Evolutionary conservation across 2,113 vertebrate genomes (phyloP).

Genomic region (Laterallus jamaicensis): DNA sequence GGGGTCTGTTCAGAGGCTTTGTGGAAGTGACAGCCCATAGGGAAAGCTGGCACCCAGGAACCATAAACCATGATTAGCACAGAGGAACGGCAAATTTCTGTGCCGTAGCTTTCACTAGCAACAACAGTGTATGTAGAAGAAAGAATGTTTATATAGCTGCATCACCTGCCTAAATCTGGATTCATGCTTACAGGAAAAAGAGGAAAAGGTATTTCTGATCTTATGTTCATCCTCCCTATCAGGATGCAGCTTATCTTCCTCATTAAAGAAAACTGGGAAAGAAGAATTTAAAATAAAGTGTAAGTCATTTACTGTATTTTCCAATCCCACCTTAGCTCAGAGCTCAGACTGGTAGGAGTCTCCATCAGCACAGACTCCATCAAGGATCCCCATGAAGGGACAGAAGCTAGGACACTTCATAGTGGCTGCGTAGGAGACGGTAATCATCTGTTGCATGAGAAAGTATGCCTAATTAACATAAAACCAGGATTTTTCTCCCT

Average conservation of each 20-base stretch:
- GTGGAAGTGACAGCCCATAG: not conserved
- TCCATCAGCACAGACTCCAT: not conserved
- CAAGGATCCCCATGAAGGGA: not conserved
- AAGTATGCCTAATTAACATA: not conserved
- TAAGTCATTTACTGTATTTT: not conserved
- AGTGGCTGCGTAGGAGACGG: not conserved
- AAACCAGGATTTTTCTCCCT: not conserved
- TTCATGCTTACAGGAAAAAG: not conserved
- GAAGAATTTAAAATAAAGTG: not conserved
- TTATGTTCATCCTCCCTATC: not conserved
- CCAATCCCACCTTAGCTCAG: not conserved
- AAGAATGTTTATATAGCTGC: not conserved
- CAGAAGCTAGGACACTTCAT: not conserved
- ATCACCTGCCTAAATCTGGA: not conserved
- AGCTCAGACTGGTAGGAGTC: not conserved
- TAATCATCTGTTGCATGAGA: not conserved
- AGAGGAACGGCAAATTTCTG: not conserved
- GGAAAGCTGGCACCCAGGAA: not conserved
- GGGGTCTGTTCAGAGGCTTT: not conserved
- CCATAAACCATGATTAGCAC: not conserved
- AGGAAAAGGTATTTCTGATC: not conserved
- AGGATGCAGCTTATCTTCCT: not conserved
- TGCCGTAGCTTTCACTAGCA: not conserved
- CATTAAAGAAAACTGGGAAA: not conserved
- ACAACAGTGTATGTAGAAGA: not conserved